Base-by-base conservation (phyloP, 2,113 vertebrate genomes). In the Cathartes aura region DNA sequence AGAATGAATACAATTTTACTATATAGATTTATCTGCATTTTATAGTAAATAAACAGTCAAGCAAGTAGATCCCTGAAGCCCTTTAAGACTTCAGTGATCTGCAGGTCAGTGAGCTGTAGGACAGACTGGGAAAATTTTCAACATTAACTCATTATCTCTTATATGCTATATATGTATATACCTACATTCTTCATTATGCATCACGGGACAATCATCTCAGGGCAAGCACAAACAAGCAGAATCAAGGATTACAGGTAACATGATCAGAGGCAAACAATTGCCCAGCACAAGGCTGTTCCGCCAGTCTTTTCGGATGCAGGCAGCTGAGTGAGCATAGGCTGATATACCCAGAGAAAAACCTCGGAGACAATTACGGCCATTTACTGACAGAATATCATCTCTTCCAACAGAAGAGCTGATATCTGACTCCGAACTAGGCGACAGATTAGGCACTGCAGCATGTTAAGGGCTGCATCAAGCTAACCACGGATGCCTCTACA, bases 141-240 rank as follows among this genome's bases (percentile, higher is more conserved):
- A 4, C 22, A 53, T 48, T 19, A 64, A 73, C 22, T 63, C 47
- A 15, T 34, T 20, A 9, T 38, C 38, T 76, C n/a, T 50, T 47
- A 34, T 1, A 85, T 5, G 34, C 36, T 60, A 4, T 9, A 40
- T 6, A 26, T 18, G 50, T 38, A 26, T 53, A 74, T 13, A 58
- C 62, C 32, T 47, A 8, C 0, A 0, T 7, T 74, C 36, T 11
- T 45, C n/a, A 24, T 55, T 32, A 40, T 2, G n/a, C 5, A 42
- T 29, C 55, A 58, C 2, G 11, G 50, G 36, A 58, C 29, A 48
- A 29, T 12, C 27, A 12, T 30, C n/a, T 73, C 16, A 5, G 4
- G 38, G 59, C 59, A 24, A 79, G 30, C 15, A 74, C 0, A 17
- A 56, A 79, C 26, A 50, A 38, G 27, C 18, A 89, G 56, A 73